Evolutionary conservation across 2,113 vertebrate genomes (phyloP).

Genomic region (Martes martes): DNA sequence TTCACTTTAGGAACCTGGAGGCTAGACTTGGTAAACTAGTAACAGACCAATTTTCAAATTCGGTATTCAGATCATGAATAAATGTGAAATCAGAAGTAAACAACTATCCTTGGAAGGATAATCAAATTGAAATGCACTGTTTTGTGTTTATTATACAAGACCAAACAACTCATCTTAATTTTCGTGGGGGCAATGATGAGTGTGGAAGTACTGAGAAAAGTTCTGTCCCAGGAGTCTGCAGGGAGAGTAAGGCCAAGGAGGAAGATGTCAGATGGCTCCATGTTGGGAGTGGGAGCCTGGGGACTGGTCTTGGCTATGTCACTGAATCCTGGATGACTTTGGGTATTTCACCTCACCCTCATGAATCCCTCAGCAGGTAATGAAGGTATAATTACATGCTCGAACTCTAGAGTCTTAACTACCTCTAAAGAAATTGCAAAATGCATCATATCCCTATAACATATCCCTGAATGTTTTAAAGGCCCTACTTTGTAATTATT

Average conservation of each 20-base stretch:
- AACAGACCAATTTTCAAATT: background rate
- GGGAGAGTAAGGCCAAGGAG: background rate
- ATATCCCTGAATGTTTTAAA: background rate
- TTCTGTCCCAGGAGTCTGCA: background rate
- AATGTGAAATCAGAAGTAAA: background rate
- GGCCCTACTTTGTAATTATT: background rate
- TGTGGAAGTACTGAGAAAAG: background rate
- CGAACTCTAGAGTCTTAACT: background rate
- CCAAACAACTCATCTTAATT: background rate
- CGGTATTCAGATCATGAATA: background rate
- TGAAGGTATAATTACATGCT: background rate
- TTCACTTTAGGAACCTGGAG: background rate
- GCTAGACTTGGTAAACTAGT: background rate
- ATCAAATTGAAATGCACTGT: background rate
- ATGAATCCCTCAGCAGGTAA: background rate
- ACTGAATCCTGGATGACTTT: background rate
- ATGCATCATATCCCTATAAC: background rate
- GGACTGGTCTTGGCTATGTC: background rate
- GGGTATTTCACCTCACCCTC: background rate
- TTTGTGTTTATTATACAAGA: background rate
- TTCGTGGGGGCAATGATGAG: background rate
- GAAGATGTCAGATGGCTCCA: background rate
- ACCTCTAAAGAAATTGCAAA: background rate
- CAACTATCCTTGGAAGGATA: background rate
- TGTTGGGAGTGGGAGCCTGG: background rate